phyloP scores from a whole-genome alignment of 2,113 vertebrate species.

The Mungos mungo region DNA sequence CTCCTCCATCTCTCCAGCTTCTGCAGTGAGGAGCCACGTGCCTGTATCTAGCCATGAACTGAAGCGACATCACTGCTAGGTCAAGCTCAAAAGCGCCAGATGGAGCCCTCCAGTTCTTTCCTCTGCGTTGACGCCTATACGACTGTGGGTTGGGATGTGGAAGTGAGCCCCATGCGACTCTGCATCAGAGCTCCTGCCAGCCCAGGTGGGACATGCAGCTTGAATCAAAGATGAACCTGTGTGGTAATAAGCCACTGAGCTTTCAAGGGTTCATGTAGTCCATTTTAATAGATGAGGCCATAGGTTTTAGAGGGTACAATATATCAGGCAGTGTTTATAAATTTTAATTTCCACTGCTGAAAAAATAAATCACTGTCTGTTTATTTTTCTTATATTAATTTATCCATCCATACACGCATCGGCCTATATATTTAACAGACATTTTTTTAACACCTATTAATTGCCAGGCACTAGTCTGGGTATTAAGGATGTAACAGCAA shows the following conservation, averaged over 20 bases:
- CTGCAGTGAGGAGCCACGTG: fast-evolving
- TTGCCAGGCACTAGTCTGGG: background rate
- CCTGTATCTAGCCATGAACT: background rate
- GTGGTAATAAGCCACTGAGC: background rate
- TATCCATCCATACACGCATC: background rate
- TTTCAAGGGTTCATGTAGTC: background rate
- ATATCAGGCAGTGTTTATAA: background rate
- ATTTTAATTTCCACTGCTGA: background rate
- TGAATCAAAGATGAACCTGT: background rate
- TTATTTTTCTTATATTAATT: background rate
- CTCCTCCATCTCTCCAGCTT: background rate
- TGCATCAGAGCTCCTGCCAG: background rate
- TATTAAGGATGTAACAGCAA: background rate
- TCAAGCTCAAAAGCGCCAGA: background rate
- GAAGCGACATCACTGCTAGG: background rate
- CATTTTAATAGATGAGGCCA: background rate
- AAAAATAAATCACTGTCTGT: background rate
- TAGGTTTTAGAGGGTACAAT: background rate
- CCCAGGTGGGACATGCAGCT: background rate
- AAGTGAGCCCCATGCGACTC: background rate
- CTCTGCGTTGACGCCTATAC: background rate
- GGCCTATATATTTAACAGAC: background rate
- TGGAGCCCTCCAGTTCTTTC: background rate
- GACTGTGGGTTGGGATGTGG: background rate
- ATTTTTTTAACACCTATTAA: background rate